Base-by-base conservation (phyloP, 2,888 invertebrate species). In the Synergus laeviventris region DNA sequence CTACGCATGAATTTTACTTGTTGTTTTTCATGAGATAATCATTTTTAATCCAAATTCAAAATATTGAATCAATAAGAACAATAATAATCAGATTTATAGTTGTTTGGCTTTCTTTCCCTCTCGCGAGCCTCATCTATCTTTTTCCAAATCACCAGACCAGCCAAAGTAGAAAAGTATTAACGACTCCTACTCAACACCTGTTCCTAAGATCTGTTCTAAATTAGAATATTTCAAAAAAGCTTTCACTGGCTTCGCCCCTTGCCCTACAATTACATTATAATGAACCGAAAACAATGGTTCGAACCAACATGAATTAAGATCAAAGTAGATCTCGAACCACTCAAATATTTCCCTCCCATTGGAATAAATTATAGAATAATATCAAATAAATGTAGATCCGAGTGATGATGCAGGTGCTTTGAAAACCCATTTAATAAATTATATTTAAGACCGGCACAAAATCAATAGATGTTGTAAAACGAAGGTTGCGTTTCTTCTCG, bases 301-400 rank as follows among this genome's bases (percentile, higher is more conserved):
- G 1, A 56, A 56, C 21, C 7, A 31, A 31, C 5, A 31, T 5
- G 5, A 31, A 18, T 8, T 8, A 12, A 45, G 2, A 56, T 56
- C 18, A 54, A 3, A 54, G 56, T 21, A 42, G 11, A 12, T 21
- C 56, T 18, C 56, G 11, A 42, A 11, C 39, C 7, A n/a, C 31
- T 45, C n/a, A 45, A 45, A 66, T 21, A 66, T 8, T 56, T 56
- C 11, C 45, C 24, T 9, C 21, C 45, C 24, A 49, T 45, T 49
- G 45, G 45, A 66, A 66, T 66, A 49, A 45, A 66, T 66, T 66
- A 45, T 16, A 16, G 66, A 66, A 66, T 66, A 66, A 45, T 49
- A 66, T 56, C 18, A 56, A 56, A 56, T 56, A 56, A 56, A 56
- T 56, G 21, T 56, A 56, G 11, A 18, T 2, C 18, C 18, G 56